These are phyloP conservation scores for Erinaceus europaeus DNA, from an alignment of 2,113 vertebrate genomes.

Conservation along the genomic window DNA sequence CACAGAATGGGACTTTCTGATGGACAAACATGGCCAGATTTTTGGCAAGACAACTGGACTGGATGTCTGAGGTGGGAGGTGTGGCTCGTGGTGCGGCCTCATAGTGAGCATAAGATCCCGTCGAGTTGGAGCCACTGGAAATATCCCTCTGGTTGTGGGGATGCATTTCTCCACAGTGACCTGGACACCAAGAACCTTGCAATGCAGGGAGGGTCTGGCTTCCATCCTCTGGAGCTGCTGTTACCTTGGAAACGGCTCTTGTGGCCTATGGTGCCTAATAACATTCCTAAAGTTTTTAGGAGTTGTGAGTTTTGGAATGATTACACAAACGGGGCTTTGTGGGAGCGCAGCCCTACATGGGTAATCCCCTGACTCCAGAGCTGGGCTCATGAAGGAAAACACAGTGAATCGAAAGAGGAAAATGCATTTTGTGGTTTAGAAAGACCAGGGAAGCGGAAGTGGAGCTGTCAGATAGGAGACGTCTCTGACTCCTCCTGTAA, in stretches of 20 bases:
- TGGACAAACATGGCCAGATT: background rate
- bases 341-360: conserved; percentile 9
- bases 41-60: background rate
- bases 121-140: background rate
- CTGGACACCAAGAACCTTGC: background rate
- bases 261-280: conserved; percentile 59
- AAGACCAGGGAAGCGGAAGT: conserved; percentile 1
- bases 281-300: conserved; percentile 72
- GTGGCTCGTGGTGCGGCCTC: background rate
- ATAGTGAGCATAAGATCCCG: background rate
- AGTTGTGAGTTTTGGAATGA: conserved; percentile 71
- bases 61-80: background rate
- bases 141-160: background rate
- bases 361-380: conserved; percentile 20
- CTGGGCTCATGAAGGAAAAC: conserved; percentile 19
- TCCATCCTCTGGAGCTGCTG: conserved; percentile 42
- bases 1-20: conserved; percentile 15
- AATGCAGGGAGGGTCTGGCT: conserved; percentile 42
- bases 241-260: conserved; percentile 64
- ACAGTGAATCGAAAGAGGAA: conserved; percentile 44
- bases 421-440: background rate
- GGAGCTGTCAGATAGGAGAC: background rate
- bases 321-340: conserved; percentile 65
- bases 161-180: background rate
- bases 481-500: background rate